Base-by-base conservation (phyloP, 1,140 invertebrate species). In the Cephus cinctus region DNA sequence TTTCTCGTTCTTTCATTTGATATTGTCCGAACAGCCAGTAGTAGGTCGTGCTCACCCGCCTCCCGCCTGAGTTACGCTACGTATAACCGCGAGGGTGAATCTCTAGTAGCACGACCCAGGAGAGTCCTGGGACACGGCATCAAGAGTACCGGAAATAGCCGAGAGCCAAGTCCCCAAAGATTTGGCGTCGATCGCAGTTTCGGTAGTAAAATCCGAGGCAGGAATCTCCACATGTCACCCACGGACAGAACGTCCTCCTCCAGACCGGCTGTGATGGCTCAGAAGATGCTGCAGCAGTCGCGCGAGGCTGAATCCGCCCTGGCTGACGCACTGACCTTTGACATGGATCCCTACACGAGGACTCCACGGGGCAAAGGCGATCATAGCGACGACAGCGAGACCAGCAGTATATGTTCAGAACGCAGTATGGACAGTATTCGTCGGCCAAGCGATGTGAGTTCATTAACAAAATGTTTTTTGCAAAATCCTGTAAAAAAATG, bases 331-430 rank as follows among this genome's bases (percentile, higher is more conserved):
- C 69, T 90, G 55, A 87, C 67, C 0, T 76, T 69, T 19, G 75
- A 78, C 19, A 69, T 70, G 11, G 73, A 78, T 32, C 70, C 55
- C 49, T 75, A 71, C 23, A 55, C 50, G 1, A 63, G 70, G 53
- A 65, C 67, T 16, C 62, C 69, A 1, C 79, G 83, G 27, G 69
- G 68, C 5, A 75, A 76, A 35, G 76, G 84, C 0, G 89, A 92
- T 63, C 89, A 92, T 43, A 92, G 90, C 25, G 91, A 94, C 67
- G 89, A 92, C 47, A 96, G 92, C 35, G 95, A 98, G 71, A 94
- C 92, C 2, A 97, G 94, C 23, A 96, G 92, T 68, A 86, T 96
- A 35, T 96, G 93, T 69, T 96, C 94, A 1, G 94, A 98, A 63
- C 77, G 91, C 4, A 95, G 92, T 19, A 87, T 88, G 59, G 91